Conservation (phyloP, 2,888 invertebrate genomes). For the Melinopterus prodromus region DNA sequence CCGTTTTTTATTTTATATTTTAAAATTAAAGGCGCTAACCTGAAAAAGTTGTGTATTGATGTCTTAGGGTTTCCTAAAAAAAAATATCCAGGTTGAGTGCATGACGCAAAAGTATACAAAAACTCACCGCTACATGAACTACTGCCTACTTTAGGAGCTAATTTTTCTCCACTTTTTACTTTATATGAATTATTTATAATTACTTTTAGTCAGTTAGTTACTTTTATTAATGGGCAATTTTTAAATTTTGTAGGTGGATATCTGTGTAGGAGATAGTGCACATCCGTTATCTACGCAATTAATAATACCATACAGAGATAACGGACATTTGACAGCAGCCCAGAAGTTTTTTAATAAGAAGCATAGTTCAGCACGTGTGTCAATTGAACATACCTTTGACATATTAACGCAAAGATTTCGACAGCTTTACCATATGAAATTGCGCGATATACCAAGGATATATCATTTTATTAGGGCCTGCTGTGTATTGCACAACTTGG, state of each 20-base stretch:
- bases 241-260: conserved; percentile 15
- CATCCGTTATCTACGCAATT: conserved; percentile 21
- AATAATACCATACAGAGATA: conserved; percentile 28
- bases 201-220: too few relatives aligned
- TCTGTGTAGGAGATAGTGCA: conserved; percentile 31
- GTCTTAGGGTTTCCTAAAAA: too few relatives aligned
- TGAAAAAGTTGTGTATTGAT: too few relatives aligned
- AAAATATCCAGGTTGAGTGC: too few relatives aligned
- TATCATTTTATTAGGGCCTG: conserved; percentile 32
- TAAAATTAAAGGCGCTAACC: too few relatives aligned
- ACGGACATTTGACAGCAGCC: conserved; percentile 24
- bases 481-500: conserved; percentile 26
- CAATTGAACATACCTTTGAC: conserved; percentile 30
- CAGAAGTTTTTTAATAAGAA: conserved; percentile 31
- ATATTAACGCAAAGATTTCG: conserved; percentile 31
- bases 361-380: conserved; percentile 25
- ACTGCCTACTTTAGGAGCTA: too few relatives aligned
- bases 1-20: too few relatives aligned
- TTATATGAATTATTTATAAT: too few relatives aligned
- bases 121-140: too few relatives aligned
- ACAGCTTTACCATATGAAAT: conserved; percentile 28
- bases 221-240: too few relatives aligned
- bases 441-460: conserved; percentile 25
- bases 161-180: too few relatives aligned
- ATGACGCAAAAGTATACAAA: too few relatives aligned